Percentiles rank a stretch among this genome's conserved stretches.
Evolutionary conservation across 2,888 invertebrate genomes (phyloP).

Genomic region (Heptascelio sp.): DNA sequence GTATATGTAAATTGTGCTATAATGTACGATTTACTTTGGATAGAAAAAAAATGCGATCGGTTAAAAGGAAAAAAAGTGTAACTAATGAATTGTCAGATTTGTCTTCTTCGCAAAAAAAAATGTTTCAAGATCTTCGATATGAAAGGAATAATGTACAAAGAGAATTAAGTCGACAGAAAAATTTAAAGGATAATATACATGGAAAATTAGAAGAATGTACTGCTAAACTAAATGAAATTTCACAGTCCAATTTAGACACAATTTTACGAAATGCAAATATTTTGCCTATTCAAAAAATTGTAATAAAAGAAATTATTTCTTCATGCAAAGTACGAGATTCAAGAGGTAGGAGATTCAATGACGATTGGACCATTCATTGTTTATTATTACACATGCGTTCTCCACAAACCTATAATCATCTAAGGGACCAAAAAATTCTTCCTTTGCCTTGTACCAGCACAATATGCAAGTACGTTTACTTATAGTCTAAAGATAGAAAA

Average conservation of each 20-base stretch:
- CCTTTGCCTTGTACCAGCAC: constrained; percentile 5
- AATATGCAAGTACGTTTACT: constrained; percentile 6
- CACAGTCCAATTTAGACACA: neutral
- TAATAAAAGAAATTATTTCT: constrained; percentile 19
- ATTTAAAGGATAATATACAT: neutral
- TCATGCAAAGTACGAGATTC: neutral
- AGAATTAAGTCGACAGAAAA: constrained; percentile 6
- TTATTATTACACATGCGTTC: constrained; percentile 10
- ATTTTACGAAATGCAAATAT: constrained; percentile 17
- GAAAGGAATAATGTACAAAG: neutral
- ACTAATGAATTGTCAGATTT: neutral
- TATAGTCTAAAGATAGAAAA: neutral
- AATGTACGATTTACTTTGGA: neutral
- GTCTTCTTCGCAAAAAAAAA: neutral
- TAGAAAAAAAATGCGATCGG: neutral
- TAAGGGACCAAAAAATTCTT: constrained; percentile 16
- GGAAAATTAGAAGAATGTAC: constrained; percentile 7
- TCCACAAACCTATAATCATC: neutral
- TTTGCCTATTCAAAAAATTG: neutral
- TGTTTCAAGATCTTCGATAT: neutral
- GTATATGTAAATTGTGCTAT: neutral
- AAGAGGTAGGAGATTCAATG: constrained; percentile 1
- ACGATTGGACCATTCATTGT: constrained; percentile 12
- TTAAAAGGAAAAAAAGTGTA: too few species aligned
- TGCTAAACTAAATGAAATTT: neutral